Base-by-base conservation (phyloP, 2,888 invertebrate species). In the Epinotia ramella region DNA sequence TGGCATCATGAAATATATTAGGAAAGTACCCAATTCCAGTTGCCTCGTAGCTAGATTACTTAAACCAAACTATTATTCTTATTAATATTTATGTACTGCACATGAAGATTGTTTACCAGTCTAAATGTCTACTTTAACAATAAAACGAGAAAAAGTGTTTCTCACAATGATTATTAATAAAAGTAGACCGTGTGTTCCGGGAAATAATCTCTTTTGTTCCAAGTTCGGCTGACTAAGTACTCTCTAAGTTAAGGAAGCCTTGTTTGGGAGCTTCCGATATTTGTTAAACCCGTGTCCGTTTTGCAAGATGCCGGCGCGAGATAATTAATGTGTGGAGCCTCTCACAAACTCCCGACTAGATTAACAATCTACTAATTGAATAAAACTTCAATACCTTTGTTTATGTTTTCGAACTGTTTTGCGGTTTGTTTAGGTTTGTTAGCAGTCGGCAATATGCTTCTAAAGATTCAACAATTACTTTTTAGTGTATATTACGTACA, bases 211-310 rank as follows among this genome's bases (percentile, higher is more conserved):
- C 88, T 89, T 89, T 91, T 88, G 90, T 89, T 85, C 81, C 81
- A 86, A 82, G 83, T 81, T 78, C 79, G 81, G 80, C 84, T 90
- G 90, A 90, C 88, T 90, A 87, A 89, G 90, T 89, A 88, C 87
- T 79, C 88, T 87, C 81, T 84, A 79, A 89, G 90, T 89, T 90
- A 89, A 87, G 87, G 88, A 87, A 88, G 88, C 84, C 89, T 89
- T 89, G 89, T 91, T 91, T 86, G 88, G 87, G 84, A 86, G 87
- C 86, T 86, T 87, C 87, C 88, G 89, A 89, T 92, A 91, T 91
- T 91, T 91, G 92, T 89, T 88, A 89, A 91, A 90, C 87, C 88
- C 85, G 88, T 89, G 89, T 89, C 89, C 88, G 90, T 89, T 88
- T 87, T 86, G 87, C 87, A 87, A 89, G 89, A 89, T 88, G 88